A percentile compares a stretch with the other conserved stretches of the same genome.
Evolutionary conservation across 2,888 invertebrate genomes (phyloP).

Genomic region (Cerceris ruficornis): DNA sequence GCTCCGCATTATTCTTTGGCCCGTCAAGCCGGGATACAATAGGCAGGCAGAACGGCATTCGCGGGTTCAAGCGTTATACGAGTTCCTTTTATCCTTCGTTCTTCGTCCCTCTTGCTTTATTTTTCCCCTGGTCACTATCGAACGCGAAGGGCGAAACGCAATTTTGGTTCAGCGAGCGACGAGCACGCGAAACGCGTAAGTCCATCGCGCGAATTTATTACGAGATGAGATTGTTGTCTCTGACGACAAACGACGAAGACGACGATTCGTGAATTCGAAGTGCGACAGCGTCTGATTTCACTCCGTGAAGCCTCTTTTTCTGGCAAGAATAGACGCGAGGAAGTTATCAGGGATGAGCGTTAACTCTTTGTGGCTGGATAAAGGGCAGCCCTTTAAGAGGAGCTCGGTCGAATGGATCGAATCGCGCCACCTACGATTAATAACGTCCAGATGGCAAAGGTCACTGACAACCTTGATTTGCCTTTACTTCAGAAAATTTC

Average conservation of each 20-base stretch:
- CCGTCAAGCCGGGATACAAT: conserved; percentile 54
- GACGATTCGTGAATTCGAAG: conserved; percentile 12
- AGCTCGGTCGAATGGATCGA: too few relatives aligned
- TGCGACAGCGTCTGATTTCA: conserved; percentile 51
- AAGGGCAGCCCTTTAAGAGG: not conserved
- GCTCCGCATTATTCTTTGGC: conserved; percentile 54
- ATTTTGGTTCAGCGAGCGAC: conserved; percentile 9
- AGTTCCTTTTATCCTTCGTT: conserved; percentile 48
- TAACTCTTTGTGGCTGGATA: not conserved
- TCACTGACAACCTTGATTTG: too few relatives aligned
- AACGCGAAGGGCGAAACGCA: conserved; percentile 30
- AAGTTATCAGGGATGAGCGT: not conserved
- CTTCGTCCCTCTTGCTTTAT: not conserved
- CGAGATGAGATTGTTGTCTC: not conserved
- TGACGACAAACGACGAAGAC: not conserved
- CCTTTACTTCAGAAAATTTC: too few relatives aligned
- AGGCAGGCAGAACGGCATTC: conserved; percentile 35
- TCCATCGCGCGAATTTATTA: not conserved
- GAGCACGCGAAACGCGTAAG: not conserved
- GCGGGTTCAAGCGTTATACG: conserved; percentile 45
- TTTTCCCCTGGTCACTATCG: not conserved
- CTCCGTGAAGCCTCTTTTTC: not conserved
- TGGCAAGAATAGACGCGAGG: not conserved
- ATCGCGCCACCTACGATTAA: too few relatives aligned
- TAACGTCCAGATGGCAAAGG: too few relatives aligned